Conservation (phyloP, 2,888 invertebrate species). For the Epinotia demarniana region DNA sequence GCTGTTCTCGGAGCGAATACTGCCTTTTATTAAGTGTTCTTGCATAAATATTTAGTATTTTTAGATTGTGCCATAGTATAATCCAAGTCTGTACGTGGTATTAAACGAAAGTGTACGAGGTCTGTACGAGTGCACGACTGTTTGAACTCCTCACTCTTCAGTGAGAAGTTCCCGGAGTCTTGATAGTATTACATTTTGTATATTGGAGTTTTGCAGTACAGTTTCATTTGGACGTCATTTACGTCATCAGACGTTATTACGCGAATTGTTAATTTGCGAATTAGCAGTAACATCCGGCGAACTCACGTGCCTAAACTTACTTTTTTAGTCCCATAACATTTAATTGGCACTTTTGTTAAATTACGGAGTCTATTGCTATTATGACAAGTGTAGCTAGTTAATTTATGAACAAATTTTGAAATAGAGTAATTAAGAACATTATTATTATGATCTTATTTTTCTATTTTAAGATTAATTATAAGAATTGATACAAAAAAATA, state of each 20-base stretch:
- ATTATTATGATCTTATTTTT: constrained; percentile 19
- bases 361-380: constrained; percentile 2
- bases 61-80: constrained; percentile 57
- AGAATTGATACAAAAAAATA: not conserved
- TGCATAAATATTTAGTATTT: constrained; percentile 46
- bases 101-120: not conserved
- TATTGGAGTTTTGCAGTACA: constrained; percentile 12
- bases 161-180: not conserved
- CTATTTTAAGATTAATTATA: constrained; percentile 15
- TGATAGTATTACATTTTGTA: not conserved
- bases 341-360: constrained; percentile 16
- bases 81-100: not conserved
- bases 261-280: constrained; percentile 33
- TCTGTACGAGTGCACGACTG: not conserved
- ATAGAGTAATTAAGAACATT: constrained; percentile 8
- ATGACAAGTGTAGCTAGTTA: constrained; percentile 1
- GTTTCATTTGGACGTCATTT: constrained; percentile 11
- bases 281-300: constrained; percentile 26
- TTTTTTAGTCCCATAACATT: not conserved
- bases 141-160: no score
- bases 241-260: constrained; percentile 16
- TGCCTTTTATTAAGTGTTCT: constrained; percentile 51
- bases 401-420: constrained; percentile 3
- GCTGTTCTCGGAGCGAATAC: constrained; percentile 43
- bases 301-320: not conserved